A percentile compares a stretch with the other conserved stretches of the same genome.
phyloP scores from a whole-genome alignment of 1,140 invertebrate genomes.

The Drosophila tsacasi region DNA sequence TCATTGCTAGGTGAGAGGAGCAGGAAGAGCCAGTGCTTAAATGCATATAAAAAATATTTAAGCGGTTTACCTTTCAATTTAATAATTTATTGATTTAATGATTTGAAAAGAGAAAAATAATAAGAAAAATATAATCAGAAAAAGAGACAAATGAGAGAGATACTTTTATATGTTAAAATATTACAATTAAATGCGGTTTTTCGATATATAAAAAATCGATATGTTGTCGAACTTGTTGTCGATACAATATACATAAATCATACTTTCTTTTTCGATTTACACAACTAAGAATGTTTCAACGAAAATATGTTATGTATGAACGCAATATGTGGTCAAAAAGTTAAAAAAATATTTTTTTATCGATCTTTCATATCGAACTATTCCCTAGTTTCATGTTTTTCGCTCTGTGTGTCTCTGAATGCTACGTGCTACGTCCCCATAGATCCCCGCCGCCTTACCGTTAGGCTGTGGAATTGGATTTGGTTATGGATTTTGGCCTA shows the following conservation, averaged over 20 bases:
- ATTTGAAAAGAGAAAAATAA: too few relatives aligned
- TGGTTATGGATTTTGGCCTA: conserved; percentile 15
- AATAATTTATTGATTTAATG: neutral
- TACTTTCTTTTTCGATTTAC: neutral
- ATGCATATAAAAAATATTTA: neutral
- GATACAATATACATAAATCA: neutral
- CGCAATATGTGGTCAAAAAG: too few relatives aligned
- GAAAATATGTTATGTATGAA: neutral
- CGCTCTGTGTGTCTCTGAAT: neutral
- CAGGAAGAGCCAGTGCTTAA: neutral
- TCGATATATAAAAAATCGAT: too few relatives aligned
- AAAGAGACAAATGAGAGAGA: too few relatives aligned
- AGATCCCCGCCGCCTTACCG: conserved; percentile 13
- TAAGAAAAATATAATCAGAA: neutral
- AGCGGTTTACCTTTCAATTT: neutral
- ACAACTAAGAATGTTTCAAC: too few relatives aligned
- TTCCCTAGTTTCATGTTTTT: neutral
- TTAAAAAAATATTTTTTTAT: neutral
- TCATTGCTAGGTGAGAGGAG: neutral
- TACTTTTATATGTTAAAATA: too few relatives aligned
- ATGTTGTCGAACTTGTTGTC: neutral
- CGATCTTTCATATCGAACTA: too few relatives aligned
- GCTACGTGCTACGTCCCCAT: conserved; percentile 23
- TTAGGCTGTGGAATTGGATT: conserved; percentile 4
- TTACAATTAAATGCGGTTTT: too few relatives aligned